A percentile compares a stretch with the other conserved stretches of the same genome.
Evolutionary conservation across 1,140 invertebrate species (phyloP).

Genomic region (Parasteatoda tepidariorum): DNA sequence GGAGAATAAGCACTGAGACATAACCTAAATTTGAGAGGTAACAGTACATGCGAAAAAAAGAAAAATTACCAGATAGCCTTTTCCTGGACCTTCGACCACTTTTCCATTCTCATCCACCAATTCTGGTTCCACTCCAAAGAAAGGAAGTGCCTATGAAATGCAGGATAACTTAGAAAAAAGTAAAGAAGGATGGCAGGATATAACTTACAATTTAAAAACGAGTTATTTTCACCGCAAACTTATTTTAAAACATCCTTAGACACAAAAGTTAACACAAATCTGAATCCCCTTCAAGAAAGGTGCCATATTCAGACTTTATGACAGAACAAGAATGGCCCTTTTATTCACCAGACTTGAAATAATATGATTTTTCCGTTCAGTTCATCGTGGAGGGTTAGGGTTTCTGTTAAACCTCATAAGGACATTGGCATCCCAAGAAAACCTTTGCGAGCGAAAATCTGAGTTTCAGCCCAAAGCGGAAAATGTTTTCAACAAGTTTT

Average conservation of each 20-base stretch:
- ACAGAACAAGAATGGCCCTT: no score
- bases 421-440: no score
- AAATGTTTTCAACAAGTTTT: no score
- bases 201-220: not conserved
- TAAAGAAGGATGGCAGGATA: not conserved
- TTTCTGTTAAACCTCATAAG: no score
- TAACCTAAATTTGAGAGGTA: not conserved
- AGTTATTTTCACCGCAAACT: not conserved
- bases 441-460: no score
- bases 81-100: constrained; percentile 86
- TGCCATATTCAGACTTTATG: no score
- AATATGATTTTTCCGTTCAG: no score
- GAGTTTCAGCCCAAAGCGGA: no score
- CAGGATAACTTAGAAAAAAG: not conserved
- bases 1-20: no score
- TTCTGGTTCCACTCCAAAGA: constrained; percentile 93
- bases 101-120: constrained; percentile 89
- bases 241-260: not conserved
- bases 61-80: constrained; percentile 84
- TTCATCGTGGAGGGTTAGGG: no score
- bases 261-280: not conserved
- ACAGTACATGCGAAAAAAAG: not conserved
- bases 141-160: constrained; percentile 85
- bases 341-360: no score
- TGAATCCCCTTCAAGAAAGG: no score